A percentile compares a stretch with the other conserved stretches of the same genome.
phyloP scores from a whole-genome alignment of 2,888 invertebrate species.

The Trichacis sp. region DNA sequence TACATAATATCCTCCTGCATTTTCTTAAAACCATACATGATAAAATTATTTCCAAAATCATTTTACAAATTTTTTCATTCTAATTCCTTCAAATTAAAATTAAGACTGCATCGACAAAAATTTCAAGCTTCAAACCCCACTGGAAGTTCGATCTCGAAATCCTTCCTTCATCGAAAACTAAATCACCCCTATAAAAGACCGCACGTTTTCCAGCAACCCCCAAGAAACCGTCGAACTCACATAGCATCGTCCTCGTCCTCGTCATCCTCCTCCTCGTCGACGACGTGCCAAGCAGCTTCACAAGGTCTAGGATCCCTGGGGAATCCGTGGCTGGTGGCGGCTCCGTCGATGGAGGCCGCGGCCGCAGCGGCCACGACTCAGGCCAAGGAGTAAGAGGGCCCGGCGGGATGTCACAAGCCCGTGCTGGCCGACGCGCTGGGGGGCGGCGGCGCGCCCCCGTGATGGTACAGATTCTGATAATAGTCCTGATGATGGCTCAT shows the following conservation, averaged over 20 bases:
- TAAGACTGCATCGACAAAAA: no score
- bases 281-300: conserved; percentile 42
- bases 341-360: conserved; percentile 29
- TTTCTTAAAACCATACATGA: no score
- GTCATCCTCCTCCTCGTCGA: conserved; percentile 47
- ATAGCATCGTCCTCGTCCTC: conserved; percentile 27
- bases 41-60: no score
- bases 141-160: no score
- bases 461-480: conserved; percentile 83
- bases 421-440: conserved; percentile 73
- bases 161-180: no score
- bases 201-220: not conserved
- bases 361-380: conserved; percentile 72
- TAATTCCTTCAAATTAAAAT: no score
- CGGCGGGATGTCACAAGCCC: conserved; percentile 85
- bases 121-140: no score
- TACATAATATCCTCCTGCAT: no score
- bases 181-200: not conserved
- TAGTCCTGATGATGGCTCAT: conserved; percentile 71
- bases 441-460: conserved; percentile 68
- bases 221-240: not conserved
- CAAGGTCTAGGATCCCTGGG: conserved; percentile 4
- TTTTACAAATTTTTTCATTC: no score
- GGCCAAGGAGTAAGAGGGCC: conserved; percentile 80
- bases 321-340: conserved; percentile 9